Evolutionary conservation across 2,113 vertebrate species (phyloP).

Genomic region (Tamias sibiricus): DNA sequence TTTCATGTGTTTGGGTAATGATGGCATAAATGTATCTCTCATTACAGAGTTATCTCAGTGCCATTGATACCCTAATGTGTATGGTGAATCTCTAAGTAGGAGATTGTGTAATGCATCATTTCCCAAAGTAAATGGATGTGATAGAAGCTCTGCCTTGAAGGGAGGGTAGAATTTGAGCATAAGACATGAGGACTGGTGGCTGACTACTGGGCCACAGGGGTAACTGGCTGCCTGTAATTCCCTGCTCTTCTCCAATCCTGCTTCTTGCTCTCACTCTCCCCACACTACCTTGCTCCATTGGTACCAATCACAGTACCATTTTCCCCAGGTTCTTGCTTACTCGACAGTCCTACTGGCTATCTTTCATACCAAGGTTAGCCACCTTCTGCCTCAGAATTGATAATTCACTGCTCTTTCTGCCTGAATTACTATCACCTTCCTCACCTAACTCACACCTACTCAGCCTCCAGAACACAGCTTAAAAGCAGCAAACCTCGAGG

Average conservation of each 20-base stretch:
- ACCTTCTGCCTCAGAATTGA: neutral
- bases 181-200: neutral
- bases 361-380: neutral
- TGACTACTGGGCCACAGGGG: neutral
- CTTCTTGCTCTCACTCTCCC: neutral
- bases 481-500: neutral
- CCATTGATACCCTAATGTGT: neutral
- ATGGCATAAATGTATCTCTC: neutral
- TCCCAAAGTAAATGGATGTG: neutral
- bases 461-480: neutral
- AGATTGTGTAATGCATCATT: neutral
- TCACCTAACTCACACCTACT: neutral
- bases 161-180: neutral
- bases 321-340: neutral
- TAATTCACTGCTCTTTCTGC: neutral
- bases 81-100: neutral
- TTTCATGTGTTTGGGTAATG: neutral
- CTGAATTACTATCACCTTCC: neutral
- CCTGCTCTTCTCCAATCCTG: neutral
- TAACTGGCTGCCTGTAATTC: neutral
- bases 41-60: neutral
- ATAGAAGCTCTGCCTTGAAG: neutral
- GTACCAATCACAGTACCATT: neutral
- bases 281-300: neutral
- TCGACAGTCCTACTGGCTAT: neutral